A percentile compares a stretch with the other conserved stretches of the same genome.
Evolutionary conservation across 2,797 vertebrate species (phyloP).

Genomic region (Myotis daubentonii): DNA sequence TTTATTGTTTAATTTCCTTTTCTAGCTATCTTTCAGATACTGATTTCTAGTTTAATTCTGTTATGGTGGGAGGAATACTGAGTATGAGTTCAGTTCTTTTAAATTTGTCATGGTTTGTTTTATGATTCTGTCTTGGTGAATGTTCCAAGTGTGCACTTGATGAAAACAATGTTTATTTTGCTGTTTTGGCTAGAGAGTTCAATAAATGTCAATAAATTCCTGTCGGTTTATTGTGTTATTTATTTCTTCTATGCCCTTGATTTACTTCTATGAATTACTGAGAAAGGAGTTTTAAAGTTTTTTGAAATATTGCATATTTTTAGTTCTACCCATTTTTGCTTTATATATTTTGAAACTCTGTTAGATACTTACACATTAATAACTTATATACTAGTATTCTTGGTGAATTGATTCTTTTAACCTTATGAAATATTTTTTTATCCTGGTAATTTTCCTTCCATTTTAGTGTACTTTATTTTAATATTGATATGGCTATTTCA

Average conservation of each 20-base stretch:
- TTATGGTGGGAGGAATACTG: slow-evolving; percentile 32
- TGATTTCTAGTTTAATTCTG: slow-evolving; percentile 54
- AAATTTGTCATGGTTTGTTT: slow-evolving; percentile 13
- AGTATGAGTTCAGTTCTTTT: slow-evolving; percentile 9
- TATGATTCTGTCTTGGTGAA: neutral
- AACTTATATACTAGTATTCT: neutral
- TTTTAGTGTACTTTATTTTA: slow-evolving; percentile 39
- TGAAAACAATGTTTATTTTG: slow-evolving; percentile 10
- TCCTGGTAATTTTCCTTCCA: neutral
- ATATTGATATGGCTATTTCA: neutral
- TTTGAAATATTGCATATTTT: neutral
- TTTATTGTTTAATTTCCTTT: slow-evolving; percentile 54
- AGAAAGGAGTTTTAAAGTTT: slow-evolving; percentile 24
- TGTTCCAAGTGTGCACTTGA: neutral
- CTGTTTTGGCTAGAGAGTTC: neutral
- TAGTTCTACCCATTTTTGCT: neutral
- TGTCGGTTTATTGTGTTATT: neutral
- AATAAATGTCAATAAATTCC: neutral
- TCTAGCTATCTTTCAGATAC: neutral
- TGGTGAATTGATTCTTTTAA: slow-evolving; percentile 11
- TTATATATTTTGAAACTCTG: slow-evolving; percentile 27
- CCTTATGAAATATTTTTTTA: slow-evolving; percentile 16
- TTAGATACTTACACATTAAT: neutral
- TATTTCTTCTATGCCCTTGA: neutral
- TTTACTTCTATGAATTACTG: neutral